Base-by-base conservation (phyloP, 1,140 invertebrate species). In the Harpegnathos saltator region DNA sequence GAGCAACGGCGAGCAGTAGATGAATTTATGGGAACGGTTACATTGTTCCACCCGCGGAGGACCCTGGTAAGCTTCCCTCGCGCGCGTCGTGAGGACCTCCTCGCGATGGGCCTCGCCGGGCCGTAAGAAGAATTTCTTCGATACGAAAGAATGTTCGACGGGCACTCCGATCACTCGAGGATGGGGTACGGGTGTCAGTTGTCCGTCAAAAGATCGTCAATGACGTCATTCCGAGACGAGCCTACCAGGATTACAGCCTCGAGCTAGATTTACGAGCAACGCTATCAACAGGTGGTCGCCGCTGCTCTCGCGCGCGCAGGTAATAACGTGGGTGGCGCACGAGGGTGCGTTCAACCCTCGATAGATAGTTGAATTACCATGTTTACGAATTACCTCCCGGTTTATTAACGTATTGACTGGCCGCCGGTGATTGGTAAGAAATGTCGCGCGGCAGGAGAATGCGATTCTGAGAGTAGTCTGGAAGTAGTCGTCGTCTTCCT, bases 241-340 rank as follows among this genome's bases (percentile, higher is more conserved):
- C 91, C 90, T 94, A 94, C 89, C 94, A 94, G 94, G 94, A 91
- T 93, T 94, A 93, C 94, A 94, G 93, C 91, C 91, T 73, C 87
- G 91, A 86, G 91, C 88, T 90, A 93, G 93, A 94, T 94, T 94
- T 94, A 94, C 93, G 93, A 94, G 89, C 90, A 80, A 54, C 71
- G 85, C 66, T 1, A 56, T 72, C 93, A 94, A 94, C 94, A 94
- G 88, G 92, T 94, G 69, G 83, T 85, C 54, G 62, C 54, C 38
- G 14, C 0, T 38, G 9, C 54, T 74, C 19, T 52, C n/a, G n/a
- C n/a, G n/a, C n/a, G n/a, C 56, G 17, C 17, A 24, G 19, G 38
- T 33, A 58, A 11, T 0, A 19, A 58, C 33, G 11, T 14, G 5
- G 12, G 26, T 15, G 44, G 22, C 17, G 5, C 5, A 22, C 15